Evolutionary conservation across 2,797 vertebrate species (phyloP).

Genomic region (Crenichthys baileyi): DNA sequence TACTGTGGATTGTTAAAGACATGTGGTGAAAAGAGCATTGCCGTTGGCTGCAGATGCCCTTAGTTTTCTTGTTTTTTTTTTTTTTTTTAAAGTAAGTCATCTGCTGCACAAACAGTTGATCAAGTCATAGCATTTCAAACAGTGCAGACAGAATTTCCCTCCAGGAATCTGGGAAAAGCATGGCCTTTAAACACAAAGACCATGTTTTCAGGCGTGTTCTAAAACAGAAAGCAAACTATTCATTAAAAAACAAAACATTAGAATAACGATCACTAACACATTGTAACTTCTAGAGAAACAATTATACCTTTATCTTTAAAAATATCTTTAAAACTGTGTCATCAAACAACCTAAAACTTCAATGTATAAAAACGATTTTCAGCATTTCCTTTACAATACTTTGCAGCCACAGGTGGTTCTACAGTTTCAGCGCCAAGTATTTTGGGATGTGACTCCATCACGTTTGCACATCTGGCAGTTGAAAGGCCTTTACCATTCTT

Average conservation of each 20-base stretch:
- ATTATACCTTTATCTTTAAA: neutral
- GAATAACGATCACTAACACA: neutral
- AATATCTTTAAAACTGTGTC: too few species aligned
- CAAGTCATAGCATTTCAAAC: slow-evolving; percentile 24
- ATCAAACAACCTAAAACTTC: too few species aligned
- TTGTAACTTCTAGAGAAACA: neutral
- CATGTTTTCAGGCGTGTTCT: neutral
- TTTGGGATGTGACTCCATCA: too few species aligned
- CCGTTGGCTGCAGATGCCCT: neutral
- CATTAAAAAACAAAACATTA: neutral
- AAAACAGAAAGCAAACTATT: neutral
- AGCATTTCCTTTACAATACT: too few species aligned
- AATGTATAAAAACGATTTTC: too few species aligned
- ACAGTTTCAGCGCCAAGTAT: too few species aligned
- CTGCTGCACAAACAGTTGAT: slow-evolving; percentile 29
- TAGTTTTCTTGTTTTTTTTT: neutral
- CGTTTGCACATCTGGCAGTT: too few species aligned
- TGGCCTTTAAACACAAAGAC: neutral
- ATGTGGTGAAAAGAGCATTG: neutral
- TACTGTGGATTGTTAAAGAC: too few species aligned
- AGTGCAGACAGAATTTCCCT: neutral
- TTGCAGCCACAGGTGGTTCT: too few species aligned
- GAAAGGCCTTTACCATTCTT: too few species aligned
- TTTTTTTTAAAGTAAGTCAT: slow-evolving; percentile 29
- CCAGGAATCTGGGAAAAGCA: slow-evolving; percentile 12